Base-by-base conservation (phyloP, 37 sponge, comb jelly and placozoan species). In the Spongilla lacustris region DNA sequence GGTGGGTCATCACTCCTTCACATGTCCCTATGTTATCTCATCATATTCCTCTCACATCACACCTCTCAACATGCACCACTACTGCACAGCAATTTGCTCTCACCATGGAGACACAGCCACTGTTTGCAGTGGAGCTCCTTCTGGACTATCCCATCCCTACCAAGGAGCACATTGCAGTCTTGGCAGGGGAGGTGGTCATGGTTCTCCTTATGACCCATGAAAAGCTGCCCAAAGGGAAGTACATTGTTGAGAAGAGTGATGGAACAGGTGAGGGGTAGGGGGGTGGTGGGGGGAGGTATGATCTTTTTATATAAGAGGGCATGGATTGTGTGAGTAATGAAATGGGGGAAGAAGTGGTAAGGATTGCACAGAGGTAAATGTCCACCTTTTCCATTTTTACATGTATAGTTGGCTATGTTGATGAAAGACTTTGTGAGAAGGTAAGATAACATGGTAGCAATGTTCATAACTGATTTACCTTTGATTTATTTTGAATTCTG, bases 171-270 rank as follows among this genome's bases (percentile, higher is more conserved):
- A 50, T 92, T 28, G 17, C 38, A 11, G 74, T 76, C 50, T n/a
- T 50, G 6, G 27, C 8, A 14, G 89, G 89, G 23, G 93, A 92
- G 66, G 37, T 69, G 12, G 37, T 77, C 2, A 50, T 26, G 30
- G 85, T 92, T n/a, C 76, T 92, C 23, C 86, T 88, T 28, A 81
- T 88, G 29, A 48, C 70, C 24, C 93, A 92, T 48, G 72, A 74
- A 25, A 92, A 92, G 37, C 82, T 92, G 71, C 85, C 92, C 10
- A 36, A 73, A 10, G 81, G 73, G 4, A 66, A 77, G 36, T 92
- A 87, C 76, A 34, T 92, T 36, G 85, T 71, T 36, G 89, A 92
- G 81, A 92, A 92, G 67, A 85, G 85, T n/a, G 89, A 89, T 72
- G 93, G 93, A 12, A 68, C 83, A 50, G 35, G 89, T 92, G 69